Evolutionary conservation across 2,888 invertebrate genomes (phyloP), one percentile per base, ranked within the genome.

Genomic region (Athalia cordata): DNA sequence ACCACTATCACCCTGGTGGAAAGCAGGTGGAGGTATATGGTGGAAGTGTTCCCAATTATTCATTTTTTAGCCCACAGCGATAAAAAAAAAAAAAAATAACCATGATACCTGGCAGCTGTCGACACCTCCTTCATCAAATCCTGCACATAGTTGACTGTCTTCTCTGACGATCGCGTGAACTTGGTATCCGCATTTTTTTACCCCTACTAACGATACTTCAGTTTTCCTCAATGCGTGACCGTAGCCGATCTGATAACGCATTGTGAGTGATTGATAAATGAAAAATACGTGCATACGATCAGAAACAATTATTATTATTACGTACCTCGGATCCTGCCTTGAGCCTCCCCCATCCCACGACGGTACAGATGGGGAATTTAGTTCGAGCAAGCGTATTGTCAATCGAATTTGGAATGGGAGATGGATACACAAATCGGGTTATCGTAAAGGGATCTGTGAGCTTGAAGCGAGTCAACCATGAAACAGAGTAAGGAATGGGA

Each of bases 1-100:
- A 74, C 88, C 88, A 50, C 88, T 88, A 66, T 88, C 88, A 13
- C 88, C 88, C 88, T 88, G 79, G 59, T 45, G 13, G 15, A 13
- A 55, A n/a, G n/a, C 13, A 15, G 9, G 0, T n/a, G 15, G 43
- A 49, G 43, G 75, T n/a, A n/a, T n/a, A n/a, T n/a, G n/a, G n/a
- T n/a, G n/a, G 29, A 77, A 29, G 43, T 78, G 7, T 59, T 49
- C n/a, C 11, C 15, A 13, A 49, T n/a, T 79, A 66, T 5, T 55
- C 55, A 29, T 29, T 29, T 29, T 29, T 2, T 29, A 29, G 29
- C 29, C 29, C 29, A 29, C 2, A 29, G 29, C 29, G 29, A 29
- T 29, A 29, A 29, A 29, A 29, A 29, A 29, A 29, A 29, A 29
- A 29, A 1, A 29, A 29, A 29, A 29, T 29, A 29, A 2, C 1